Evolutionary conservation across 2,113 vertebrate genomes (phyloP), one percentile per base, ranked within the genome.

Genomic region (Charadrius vociferus): DNA sequence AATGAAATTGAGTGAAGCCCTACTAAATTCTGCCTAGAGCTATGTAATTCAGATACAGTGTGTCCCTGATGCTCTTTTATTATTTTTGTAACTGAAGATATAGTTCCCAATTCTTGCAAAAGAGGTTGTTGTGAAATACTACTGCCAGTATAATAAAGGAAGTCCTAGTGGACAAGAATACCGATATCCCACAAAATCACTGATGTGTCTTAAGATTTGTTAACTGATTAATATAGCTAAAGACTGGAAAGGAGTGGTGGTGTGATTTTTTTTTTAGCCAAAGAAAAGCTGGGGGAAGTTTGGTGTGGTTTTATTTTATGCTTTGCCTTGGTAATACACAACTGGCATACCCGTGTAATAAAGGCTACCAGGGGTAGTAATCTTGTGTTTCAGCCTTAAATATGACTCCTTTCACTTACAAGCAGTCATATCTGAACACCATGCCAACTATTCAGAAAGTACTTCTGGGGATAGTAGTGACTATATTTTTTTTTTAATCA

Each of bases 1-100:
- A 98, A 98, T 98, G 98, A 98, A 98, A 98, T 97, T 96, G 97
- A 98, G 79, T 90, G 97, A 98, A 98, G 98, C 98, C 96, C 90
- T 93, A 29, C 97, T 94, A 96, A 96, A 96, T 97, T 94, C 61
- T 88, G 27, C 56, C 95, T 65, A 93, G 90, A 90, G 59, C 84
- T 30, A 58, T 41, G 49, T 43, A 47, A n/a, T 77, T 81, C 82
- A 86, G 59, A 70, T 43, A 34, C 41, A 65, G 36, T 36, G 36
- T 96, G 86, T 91, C 92, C 95, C 89, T 79, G 53, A 24, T 75
- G 79, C 74, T 94, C 88, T 78, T 72, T 30, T 36, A 68, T 24
- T 58, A 49, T 27, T 82, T 82, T 77, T 74, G 45, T 74, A 62
- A 62, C 59, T 88, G 78, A 53, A 59, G 87, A 36, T 36, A 24